Conservation (phyloP, 2,113 vertebrate species). For the Pongo abelii region DNA sequence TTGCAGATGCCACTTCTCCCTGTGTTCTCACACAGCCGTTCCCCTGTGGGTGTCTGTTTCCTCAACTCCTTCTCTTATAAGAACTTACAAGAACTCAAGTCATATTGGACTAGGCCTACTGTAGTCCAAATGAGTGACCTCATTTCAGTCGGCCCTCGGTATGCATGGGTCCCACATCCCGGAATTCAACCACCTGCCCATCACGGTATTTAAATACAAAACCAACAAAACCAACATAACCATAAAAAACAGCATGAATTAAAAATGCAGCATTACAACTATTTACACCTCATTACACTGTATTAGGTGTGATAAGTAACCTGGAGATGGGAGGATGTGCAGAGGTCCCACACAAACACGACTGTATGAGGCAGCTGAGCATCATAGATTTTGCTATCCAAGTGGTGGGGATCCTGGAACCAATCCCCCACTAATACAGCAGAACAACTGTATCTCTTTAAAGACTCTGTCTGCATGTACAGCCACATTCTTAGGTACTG, state of each 20-base stretch:
- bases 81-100: background rate
- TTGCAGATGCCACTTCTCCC: fast-evolving
- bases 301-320: background rate
- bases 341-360: background rate
- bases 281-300: background rate
- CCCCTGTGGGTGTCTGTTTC: background rate
- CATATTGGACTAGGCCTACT: background rate
- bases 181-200: background rate
- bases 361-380: background rate
- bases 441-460: background rate
- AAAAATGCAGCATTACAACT: background rate
- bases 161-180: background rate
- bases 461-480: background rate
- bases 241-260: background rate
- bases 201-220: background rate
- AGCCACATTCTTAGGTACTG: background rate
- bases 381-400: background rate
- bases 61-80: background rate
- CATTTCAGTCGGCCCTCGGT: background rate
- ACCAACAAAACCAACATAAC: background rate
- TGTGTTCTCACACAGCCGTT: background rate
- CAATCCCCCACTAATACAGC: background rate
- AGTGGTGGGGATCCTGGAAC: background rate
- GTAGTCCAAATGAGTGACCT: background rate
- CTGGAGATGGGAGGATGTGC: background rate